These are phyloP conservation scores for Bombus breviceps DNA, from an alignment of 1,140 invertebrate species.

Conservation along the genomic window DNA sequence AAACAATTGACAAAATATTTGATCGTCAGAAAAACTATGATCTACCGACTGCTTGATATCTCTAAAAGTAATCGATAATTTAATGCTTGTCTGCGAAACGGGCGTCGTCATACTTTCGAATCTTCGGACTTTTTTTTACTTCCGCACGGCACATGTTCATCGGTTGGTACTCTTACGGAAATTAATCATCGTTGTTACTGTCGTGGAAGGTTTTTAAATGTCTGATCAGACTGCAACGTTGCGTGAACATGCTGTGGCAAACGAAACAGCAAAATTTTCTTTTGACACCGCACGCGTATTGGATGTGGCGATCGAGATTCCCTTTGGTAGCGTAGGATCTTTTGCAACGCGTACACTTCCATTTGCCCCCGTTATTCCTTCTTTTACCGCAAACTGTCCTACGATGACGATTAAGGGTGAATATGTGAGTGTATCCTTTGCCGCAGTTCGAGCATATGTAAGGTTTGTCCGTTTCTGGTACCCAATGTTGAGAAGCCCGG, in stretches of 20 bases:
- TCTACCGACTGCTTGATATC: neutral
- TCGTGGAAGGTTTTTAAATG: constrained; percentile 60
- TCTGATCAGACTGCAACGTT: constrained; percentile 59
- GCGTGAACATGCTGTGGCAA: constrained; percentile 73
- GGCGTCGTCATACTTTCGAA: neutral
- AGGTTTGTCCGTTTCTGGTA: constrained; percentile 50
- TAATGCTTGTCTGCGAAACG: neutral
- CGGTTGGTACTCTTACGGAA: neutral
- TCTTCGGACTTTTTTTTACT: constrained; percentile 2
- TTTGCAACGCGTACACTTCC: constrained; percentile 54
- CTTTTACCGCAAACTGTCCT: constrained; percentile 58
- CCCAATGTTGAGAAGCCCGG: constrained; percentile 3
- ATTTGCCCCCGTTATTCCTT: constrained; percentile 48
- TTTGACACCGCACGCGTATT: constrained; percentile 77
- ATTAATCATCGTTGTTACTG: constrained; percentile 13
- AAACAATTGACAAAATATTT: neutral
- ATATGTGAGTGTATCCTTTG: constrained; percentile 50
- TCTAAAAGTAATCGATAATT: neutral
- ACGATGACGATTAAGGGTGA: constrained; percentile 60
- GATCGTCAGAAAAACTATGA: neutral
- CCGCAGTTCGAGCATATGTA: constrained; percentile 57
- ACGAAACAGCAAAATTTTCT: constrained; percentile 77
- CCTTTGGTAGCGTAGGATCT: constrained; percentile 65
- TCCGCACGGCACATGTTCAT: neutral
- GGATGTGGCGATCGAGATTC: constrained; percentile 78